These are phyloP conservation scores for Latrodectus hesperus DNA, from an alignment of 2,888 invertebrate species.

Conservation along the genomic window DNA sequence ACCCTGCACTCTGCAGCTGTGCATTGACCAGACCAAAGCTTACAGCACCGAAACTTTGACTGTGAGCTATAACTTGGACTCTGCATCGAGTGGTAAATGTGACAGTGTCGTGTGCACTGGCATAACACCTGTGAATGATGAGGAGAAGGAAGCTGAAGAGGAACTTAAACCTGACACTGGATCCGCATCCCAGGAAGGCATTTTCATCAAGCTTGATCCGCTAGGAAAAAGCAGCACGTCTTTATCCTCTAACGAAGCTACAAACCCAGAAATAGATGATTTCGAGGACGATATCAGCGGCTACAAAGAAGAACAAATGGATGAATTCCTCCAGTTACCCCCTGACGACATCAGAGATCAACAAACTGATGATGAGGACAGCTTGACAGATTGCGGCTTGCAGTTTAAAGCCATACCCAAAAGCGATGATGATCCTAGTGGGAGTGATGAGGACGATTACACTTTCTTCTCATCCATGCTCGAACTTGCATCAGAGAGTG, in stretches of 20 bases:
- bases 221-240: constrained; percentile 2
- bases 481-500: constrained; percentile 8
- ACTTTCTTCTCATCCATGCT: constrained; percentile 21
- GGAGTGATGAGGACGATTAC: constrained; percentile 27
- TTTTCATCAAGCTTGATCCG: constrained; percentile 28
- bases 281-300: constrained; percentile 46
- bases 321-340: constrained; percentile 40
- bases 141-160: constrained; percentile 30
- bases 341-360: constrained; percentile 46
- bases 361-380: constrained; percentile 57
- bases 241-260: constrained; percentile 35
- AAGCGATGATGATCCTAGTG: background rate
- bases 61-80: constrained; percentile 48
- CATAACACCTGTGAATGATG: constrained; percentile 38
- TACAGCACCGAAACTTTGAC: constrained; percentile 48
- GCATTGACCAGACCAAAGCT: constrained; percentile 31
- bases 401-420: constrained; percentile 44
- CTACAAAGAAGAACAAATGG: constrained; percentile 55
- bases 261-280: constrained; percentile 39
- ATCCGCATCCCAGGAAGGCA: constrained; percentile 31
- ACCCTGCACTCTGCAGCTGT: constrained; percentile 77
- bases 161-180: constrained; percentile 17
- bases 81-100: background rate
- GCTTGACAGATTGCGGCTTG: constrained; percentile 54
- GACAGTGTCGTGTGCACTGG: background rate